Base-by-base conservation (phyloP, 2,888 invertebrate species). In the Archips crataeganus region DNA sequence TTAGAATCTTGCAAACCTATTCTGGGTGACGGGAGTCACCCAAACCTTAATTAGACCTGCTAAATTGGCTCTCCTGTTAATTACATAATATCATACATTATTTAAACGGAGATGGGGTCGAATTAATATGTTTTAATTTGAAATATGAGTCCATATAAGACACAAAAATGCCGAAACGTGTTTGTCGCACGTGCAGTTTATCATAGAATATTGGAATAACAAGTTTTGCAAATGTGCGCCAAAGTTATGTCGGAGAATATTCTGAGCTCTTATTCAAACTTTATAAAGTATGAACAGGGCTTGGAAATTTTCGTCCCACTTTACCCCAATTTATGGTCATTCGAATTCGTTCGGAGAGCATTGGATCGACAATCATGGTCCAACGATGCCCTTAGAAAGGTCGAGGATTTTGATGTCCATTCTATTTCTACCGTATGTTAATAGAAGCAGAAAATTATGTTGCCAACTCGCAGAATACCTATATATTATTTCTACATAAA, bases 291-390 rank as follows among this genome's bases (percentile, higher is more conserved):
- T 49, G 68, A 60, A 54, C 10, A 47, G 62, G 62, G 54, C 8
- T 15, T 68, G 42, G 59, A 63, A 59, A 73, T 73, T 72, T 68
- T 69, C 59, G 64, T 59, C 34, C 59, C 64, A 59, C 64, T 73
- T 64, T 32, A 51, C 59, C 59, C 63, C 47, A 73, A 73, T 69
- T 64, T 73, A 72, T 69, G 73, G 51, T 64, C 64, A 73, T 64
- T 73, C 60, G 39, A 34, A 69, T 32, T 64, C 64, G 13, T 62
- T 45, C 36, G 42, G 67, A 62, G 11, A 65, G 36, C 49, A 63
- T 72, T 54, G 11, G 64, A 15, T 51, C 51, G 64, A 60, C 73
- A 63, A 34, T 64, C 60, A 51, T 74, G 36, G 60, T 34, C 51
- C 59, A 64, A 59, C 8, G 64, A 51, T 49, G 63, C 23, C 49